Percentiles rank a stretch among this genome's conserved stretches.
Conservation (phyloP, 2,888 invertebrate genomes). For the Lithodes maja region DNA sequence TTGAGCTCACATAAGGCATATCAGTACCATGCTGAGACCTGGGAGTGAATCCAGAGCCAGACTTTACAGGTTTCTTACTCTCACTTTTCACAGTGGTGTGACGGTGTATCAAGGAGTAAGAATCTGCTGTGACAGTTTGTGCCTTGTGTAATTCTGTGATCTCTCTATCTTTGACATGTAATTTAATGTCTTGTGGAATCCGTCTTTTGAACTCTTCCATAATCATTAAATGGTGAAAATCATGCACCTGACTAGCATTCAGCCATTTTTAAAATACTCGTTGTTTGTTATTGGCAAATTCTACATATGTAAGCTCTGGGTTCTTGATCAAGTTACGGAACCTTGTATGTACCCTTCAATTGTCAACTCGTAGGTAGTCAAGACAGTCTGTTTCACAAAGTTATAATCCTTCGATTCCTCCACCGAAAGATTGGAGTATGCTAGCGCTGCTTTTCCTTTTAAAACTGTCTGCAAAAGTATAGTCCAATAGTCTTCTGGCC, state of each 20-base stretch:
- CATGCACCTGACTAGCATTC: background rate
- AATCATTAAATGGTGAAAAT: background rate
- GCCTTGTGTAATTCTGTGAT: background rate
- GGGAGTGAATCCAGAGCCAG: slow-evolving; percentile 1
- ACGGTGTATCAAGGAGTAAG: background rate
- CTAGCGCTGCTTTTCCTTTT: background rate
- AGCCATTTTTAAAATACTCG: background rate
- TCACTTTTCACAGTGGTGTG: background rate
- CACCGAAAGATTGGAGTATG: background rate
- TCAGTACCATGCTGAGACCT: background rate
- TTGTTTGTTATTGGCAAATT: background rate
- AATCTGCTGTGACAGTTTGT: background rate
- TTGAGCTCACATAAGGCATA: background rate
- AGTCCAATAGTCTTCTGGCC: background rate
- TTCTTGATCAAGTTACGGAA: background rate
- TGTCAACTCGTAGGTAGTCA: background rate
- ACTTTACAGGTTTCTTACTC: background rate
- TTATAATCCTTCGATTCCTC: background rate
- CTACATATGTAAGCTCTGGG: background rate
- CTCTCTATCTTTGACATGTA: background rate
- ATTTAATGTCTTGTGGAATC: background rate
- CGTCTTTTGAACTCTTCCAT: background rate
- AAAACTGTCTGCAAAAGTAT: background rate
- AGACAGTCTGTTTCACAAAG: background rate
- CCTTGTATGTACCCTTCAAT: background rate